Evolutionary conservation across 2,888 invertebrate species (phyloP).

Genomic region (Xanthorhoe designata): DNA sequence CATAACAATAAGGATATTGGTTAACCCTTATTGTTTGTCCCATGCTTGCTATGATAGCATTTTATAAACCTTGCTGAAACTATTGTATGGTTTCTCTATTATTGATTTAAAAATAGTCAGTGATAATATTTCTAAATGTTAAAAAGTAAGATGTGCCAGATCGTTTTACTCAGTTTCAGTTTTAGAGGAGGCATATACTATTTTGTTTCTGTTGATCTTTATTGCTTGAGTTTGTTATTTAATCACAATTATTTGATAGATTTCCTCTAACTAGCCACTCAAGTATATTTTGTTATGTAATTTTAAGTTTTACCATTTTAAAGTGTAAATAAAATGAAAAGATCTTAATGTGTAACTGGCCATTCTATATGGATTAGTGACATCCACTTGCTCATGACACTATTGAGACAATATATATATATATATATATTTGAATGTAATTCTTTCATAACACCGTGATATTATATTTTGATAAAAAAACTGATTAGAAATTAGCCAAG

Average conservation of each 20-base stretch:
- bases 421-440: slow-evolving; percentile 5
- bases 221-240: slow-evolving; percentile 78
- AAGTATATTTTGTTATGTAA: slow-evolving; percentile 82
- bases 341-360: slow-evolving; percentile 71
- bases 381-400: slow-evolving; percentile 51
- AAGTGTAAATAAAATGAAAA: slow-evolving; percentile 74
- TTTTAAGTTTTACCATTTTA: slow-evolving; percentile 81
- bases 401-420: slow-evolving; percentile 10
- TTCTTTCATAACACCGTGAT: neutral
- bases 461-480: slow-evolving; percentile 1
- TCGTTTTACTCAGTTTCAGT: slow-evolving; percentile 41
- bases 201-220: slow-evolving; percentile 80
- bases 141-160: slow-evolving; percentile 45
- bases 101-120: slow-evolving; percentile 6
- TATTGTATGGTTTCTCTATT: slow-evolving; percentile 12
- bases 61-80: slow-evolving; percentile 3
- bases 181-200: slow-evolving; percentile 61
- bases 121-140: slow-evolving; percentile 6
- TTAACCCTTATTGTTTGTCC: slow-evolving; percentile 2
- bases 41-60: neutral
- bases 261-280: slow-evolving; percentile 76
- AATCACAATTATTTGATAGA: slow-evolving; percentile 76
- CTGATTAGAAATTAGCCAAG: neutral
- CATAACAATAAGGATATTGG: slow-evolving; percentile 4
- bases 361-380: slow-evolving; percentile 58